Base-by-base conservation (phyloP, 2,888 invertebrate genomes). In the Lingula anatina region DNA sequence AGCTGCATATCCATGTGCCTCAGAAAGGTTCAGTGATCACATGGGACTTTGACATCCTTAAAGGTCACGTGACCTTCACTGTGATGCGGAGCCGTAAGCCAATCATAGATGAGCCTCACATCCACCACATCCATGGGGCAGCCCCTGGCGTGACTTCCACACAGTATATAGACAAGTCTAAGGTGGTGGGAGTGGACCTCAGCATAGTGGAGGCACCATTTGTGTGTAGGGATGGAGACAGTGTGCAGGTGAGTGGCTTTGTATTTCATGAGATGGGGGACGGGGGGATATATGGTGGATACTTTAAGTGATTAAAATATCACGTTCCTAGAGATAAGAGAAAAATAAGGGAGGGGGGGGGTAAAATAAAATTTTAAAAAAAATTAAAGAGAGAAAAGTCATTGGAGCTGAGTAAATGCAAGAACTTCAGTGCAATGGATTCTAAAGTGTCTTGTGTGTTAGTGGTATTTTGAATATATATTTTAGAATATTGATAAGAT, bases 41-140 rank as follows among this genome's bases (percentile, higher is more conserved):
- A 24, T 95, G 94, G 94, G 95, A 95, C 79, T 95, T 94, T 79
- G 94, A 95, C 80, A 89, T 94, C 46, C 81, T 93, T 75, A 85
- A 90, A 24, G 89, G 90, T 70, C 90, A 90, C 76, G 85, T 94
- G 62, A 84, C 86, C 55, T 95, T 94, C 80, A 86, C 87, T 5
- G 85, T 93, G 42, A 84, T 83, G 52, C 77, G 80, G 12, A 68
- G 67, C 54, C 66, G 68, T 44, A 61, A 60, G 23, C 40, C 62
- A 0, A 37, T 70, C 51, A 15, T 15, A 9, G 49, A 60, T 54
- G 61, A 66, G 40, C 62, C 65, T 7, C 59, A 62, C 7, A 73
- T 73, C 54, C 73, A 75, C 55, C 73, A 73, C 49, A 60, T 74
- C 49, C 60, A 65, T 45, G 71, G 73, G 9, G 70, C 70, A 7